Evolutionary conservation across 2,797 vertebrate species (phyloP).

Genomic region (Pangasius sanitwongsei): DNA sequence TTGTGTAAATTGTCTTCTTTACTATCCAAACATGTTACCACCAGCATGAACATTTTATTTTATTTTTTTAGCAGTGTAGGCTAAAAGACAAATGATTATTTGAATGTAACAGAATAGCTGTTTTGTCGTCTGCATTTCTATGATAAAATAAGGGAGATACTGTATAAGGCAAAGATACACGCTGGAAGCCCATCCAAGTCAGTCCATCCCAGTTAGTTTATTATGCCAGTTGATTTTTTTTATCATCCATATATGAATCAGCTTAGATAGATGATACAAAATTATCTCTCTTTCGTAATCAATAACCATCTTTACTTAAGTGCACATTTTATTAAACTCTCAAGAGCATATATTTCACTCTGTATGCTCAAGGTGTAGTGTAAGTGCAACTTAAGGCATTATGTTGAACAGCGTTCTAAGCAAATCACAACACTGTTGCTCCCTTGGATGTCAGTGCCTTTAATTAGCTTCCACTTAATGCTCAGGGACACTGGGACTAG

Average conservation of each 20-base stretch:
- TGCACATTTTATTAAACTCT: not conserved
- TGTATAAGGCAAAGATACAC: not conserved
- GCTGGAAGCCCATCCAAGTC: not conserved
- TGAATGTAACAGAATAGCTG: not conserved
- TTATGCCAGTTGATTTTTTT: not conserved
- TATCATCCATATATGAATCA: not conserved
- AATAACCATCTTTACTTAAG: not conserved
- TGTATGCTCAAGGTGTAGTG: not conserved
- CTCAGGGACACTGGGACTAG: constrained; percentile 15
- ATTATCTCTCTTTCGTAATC: not conserved
- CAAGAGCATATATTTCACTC: not conserved
- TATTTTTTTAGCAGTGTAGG: not conserved
- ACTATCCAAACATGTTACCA: not conserved
- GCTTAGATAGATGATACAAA: not conserved
- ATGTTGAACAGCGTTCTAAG: not conserved
- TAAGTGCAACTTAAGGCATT: not conserved
- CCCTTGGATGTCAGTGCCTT: not conserved
- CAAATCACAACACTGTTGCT: not conserved
- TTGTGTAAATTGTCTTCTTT: not conserved
- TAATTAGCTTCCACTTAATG: not conserved
- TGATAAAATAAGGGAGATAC: not conserved
- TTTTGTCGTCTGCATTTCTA: not conserved
- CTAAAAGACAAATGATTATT: constrained; percentile 1
- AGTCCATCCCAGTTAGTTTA: not conserved
- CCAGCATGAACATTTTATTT: not conserved